A percentile compares a stretch with the other conserved stretches of the same genome.
These are phyloP conservation scores for Lasioglossum lativentre DNA, from an alignment of 2,888 invertebrate genomes.

Conservation along the genomic window DNA sequence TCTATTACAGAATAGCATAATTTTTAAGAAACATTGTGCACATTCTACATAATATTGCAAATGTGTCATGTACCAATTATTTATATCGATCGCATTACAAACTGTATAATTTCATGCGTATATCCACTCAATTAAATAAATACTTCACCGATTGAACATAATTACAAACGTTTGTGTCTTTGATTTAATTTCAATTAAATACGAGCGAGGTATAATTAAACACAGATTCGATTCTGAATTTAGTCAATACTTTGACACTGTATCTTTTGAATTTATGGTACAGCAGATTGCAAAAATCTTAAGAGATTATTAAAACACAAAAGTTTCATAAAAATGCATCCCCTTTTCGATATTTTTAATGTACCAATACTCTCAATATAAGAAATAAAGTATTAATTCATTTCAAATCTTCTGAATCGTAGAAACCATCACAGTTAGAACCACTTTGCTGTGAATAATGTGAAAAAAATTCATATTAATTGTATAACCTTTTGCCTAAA, in stretches of 20 bases:
- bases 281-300: background rate
- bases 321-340: no score
- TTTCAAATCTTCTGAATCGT: background rate
- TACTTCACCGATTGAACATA: background rate
- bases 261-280: background rate
- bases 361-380: background rate
- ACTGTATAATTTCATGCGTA: background rate
- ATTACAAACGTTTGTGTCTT: background rate
- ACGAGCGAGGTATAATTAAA: background rate
- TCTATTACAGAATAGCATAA: background rate
- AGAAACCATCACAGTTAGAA: no score
- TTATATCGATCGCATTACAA: background rate
- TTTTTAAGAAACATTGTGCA: no score
- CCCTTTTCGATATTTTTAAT: no score
- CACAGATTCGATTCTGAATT: background rate
- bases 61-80: background rate
- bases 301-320: background rate
- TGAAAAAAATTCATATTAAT: no score
- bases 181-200: background rate
- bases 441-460: no score
- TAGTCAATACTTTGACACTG: background rate
- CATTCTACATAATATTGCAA: background rate
- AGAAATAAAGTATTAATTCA: background rate
- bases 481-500: background rate
- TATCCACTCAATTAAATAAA: background rate